These are phyloP conservation scores for Atta texana DNA, from an alignment of 1,140 invertebrate genomes.

Conservation along the genomic window DNA sequence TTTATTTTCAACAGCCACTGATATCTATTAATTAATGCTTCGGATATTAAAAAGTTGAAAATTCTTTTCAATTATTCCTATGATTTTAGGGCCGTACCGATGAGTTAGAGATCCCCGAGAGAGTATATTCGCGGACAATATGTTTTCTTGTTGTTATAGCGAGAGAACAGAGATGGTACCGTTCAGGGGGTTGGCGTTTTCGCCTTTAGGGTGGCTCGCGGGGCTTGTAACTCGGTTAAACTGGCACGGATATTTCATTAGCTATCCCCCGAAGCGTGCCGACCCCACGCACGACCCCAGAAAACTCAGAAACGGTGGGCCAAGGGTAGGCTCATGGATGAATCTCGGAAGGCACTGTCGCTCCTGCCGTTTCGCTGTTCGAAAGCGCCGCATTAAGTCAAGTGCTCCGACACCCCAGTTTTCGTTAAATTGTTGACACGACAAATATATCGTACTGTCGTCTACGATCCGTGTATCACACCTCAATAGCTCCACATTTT, in stretches of 20 bases:
- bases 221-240: constrained; percentile 86
- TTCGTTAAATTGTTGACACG: constrained; percentile 85
- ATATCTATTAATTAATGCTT: background rate
- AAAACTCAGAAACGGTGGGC: constrained; percentile 67
- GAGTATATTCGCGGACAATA: constrained; percentile 85
- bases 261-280: constrained; percentile 77
- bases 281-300: constrained; percentile 74
- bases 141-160: constrained; percentile 83
- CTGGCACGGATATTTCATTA: constrained; percentile 86
- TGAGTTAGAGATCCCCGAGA: constrained; percentile 15
- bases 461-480: background rate
- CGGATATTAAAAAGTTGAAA: background rate
- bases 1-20: background rate
- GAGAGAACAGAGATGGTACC: constrained; percentile 69
- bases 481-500: background rate
- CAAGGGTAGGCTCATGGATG: constrained; percentile 46
- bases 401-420: constrained; percentile 74
- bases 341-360: constrained; percentile 73
- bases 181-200: constrained; percentile 73
- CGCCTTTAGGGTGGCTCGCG: constrained; percentile 77
- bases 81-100: background rate
- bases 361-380: constrained; percentile 69
- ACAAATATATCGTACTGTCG: constrained; percentile 83
- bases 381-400: constrained; percentile 81
- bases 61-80: background rate